Base-by-base conservation (phyloP, 2,113 vertebrate species). In the Bostrychus sinensis region DNA sequence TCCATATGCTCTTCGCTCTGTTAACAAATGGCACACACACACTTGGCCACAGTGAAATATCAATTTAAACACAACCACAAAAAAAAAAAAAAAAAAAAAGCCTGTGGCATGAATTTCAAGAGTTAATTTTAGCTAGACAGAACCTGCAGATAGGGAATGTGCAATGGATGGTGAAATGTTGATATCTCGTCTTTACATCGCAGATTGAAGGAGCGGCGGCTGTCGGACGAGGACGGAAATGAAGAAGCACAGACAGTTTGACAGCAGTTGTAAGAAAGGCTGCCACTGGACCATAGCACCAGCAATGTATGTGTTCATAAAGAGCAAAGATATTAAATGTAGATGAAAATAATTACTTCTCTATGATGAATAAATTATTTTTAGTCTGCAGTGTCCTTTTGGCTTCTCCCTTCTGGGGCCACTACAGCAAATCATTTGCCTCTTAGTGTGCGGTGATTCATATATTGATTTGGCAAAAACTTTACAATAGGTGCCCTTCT, bases 181-280 rank as follows among this genome's bases (percentile, higher is more conserved):
- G 43, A 56, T 68, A 69, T 63, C 37, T 58, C 23, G 46, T 20
- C 37, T 66, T 69, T 68, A 51, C 43, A 59, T 66, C 58, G 60
- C 39, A 46, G 78, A 82, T 46, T 66, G 69, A 72, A 76, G 26
- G 59, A 50, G 57, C 50, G 54, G 54, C 65, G 53, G 23, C 75
- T 64, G 43, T 70, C 37, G 61, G 75, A 72, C 25, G 56, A 59
- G 39, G 45, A 68, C 9, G 37, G 20, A 51, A 70, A 62, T 57
- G 66, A 55, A 75, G 57, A 75, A 62, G 50, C 4, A 6, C 19
- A 12, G 48, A 36, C 28, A 63, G 37, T 61, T 59, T 41, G 68
- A 76, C 34, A 71, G 60, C 16, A 22, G 75, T 43, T 79, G 61
- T 41, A 62, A 70, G 38, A 62, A 48, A 42, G 77, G 67, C 53